Evolutionary conservation across 2,113 vertebrate species (phyloP).

Genomic region (Pogonocichla stellata): DNA sequence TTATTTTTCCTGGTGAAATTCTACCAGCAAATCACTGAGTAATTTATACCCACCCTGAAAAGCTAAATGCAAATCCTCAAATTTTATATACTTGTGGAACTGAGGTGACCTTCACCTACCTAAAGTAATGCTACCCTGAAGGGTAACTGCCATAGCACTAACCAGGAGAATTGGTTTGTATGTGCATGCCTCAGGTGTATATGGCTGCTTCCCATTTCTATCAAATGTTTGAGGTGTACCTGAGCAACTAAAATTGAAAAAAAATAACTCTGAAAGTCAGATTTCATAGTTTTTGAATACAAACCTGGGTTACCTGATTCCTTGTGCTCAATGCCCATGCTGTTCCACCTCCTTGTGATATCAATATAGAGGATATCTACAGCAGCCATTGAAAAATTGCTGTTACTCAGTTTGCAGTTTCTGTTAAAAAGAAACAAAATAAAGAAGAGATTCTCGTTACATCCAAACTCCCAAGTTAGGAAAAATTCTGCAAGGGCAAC

Average conservation of each 20-base stretch:
- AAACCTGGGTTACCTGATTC: conserved; percentile 81
- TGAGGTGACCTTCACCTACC: neutral
- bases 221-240: neutral
- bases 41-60: neutral
- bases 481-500: neutral
- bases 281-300: neutral
- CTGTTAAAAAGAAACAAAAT: conserved; percentile 63
- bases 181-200: neutral
- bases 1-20: neutral
- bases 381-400: conserved; percentile 90
- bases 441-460: neutral
- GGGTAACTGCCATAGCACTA: neutral
- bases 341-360: conserved; percentile 90
- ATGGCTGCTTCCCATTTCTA: neutral
- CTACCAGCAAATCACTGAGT: neutral
- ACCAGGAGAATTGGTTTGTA: neutral
- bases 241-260: neutral
- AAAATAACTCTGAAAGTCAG: neutral
- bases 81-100: neutral
- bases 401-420: conserved; percentile 90
- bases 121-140: neutral
- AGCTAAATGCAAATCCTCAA: neutral
- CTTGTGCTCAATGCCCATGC: conserved; percentile 77
- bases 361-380: conserved; percentile 97
- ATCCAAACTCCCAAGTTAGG: neutral